phyloP scores from a whole-genome alignment of 2,797 vertebrate genomes.

The Karalla daura region DNA sequence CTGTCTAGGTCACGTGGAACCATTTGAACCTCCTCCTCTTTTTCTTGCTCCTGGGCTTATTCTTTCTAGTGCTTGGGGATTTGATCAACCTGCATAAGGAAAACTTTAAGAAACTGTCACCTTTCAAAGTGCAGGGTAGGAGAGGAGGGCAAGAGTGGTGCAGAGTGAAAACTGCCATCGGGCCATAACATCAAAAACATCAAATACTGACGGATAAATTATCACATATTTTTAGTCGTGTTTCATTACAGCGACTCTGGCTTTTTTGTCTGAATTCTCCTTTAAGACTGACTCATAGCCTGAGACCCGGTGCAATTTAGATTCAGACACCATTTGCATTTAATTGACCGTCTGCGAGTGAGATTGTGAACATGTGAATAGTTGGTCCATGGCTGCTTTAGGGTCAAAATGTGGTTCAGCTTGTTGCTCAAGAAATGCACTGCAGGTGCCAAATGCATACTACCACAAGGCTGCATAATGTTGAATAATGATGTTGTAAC shows the following conservation, averaged over 20 bases:
- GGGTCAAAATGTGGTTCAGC: constrained; percentile 14
- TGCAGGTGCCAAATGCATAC: constrained; percentile 7
- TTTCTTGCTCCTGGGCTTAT: no score
- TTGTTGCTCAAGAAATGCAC: neutral
- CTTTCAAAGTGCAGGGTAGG: no score
- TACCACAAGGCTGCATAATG: constrained; percentile 15
- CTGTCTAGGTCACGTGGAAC: no score
- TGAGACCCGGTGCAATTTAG: neutral
- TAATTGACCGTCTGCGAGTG: neutral
- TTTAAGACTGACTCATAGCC: neutral
- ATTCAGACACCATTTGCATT: neutral
- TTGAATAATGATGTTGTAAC: constrained; percentile 24
- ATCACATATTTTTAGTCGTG: neutral
- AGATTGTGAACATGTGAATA: neutral
- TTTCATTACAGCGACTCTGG: neutral
- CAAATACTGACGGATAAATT: neutral
- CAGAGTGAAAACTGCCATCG: no score
- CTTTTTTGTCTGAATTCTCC: neutral
- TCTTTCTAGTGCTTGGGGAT: no score
- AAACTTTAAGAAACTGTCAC: no score
- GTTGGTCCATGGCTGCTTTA: neutral
- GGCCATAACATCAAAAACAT: neutral
- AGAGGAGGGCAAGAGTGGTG: no score
- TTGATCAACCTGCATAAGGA: no score
- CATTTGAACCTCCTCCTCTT: no score